Conservation (phyloP, 2,888 invertebrate genomes). For the Pristionchus maxplancki region DNA sequence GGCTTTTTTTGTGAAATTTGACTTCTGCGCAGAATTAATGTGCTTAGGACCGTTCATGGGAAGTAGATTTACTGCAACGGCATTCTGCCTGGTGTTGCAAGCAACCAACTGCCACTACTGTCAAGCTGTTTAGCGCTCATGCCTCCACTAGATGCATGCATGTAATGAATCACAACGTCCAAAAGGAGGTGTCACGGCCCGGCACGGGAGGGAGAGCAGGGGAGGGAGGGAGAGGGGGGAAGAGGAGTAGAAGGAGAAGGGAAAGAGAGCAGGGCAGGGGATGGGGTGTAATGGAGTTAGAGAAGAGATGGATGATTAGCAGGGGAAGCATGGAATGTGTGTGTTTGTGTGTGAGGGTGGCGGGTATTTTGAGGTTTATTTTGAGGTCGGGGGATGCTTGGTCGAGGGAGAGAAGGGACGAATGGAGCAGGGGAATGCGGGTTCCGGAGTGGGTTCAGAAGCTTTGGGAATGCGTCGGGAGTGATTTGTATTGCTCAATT, state of each 20-base stretch:
- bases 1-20: too few species aligned
- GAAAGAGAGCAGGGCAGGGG: background rate
- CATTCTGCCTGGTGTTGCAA: background rate
- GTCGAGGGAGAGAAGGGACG: too few species aligned
- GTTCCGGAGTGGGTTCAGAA: too few species aligned
- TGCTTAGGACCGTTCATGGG: too few species aligned
- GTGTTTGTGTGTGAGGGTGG: conserved; percentile 23
- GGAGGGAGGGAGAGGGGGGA: background rate
- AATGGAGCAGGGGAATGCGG: background rate
- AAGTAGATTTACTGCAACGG: background rate
- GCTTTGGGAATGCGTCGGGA: too few species aligned
- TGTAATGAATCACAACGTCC: too few species aligned
- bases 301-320: background rate
- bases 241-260: background rate
- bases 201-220: background rate
- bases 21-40: too few species aligned
- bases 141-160: too few species aligned
- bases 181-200: background rate
- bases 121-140: background rate
- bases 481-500: too few species aligned
- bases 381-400: too few species aligned
- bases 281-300: conserved; percentile 9
- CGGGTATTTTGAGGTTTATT: background rate
- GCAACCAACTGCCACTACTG: background rate
- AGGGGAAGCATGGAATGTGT: conserved; percentile 10